Evolutionary conservation across 2,888 invertebrate genomes (phyloP).

Genomic region (Brachycybe producta): DNA sequence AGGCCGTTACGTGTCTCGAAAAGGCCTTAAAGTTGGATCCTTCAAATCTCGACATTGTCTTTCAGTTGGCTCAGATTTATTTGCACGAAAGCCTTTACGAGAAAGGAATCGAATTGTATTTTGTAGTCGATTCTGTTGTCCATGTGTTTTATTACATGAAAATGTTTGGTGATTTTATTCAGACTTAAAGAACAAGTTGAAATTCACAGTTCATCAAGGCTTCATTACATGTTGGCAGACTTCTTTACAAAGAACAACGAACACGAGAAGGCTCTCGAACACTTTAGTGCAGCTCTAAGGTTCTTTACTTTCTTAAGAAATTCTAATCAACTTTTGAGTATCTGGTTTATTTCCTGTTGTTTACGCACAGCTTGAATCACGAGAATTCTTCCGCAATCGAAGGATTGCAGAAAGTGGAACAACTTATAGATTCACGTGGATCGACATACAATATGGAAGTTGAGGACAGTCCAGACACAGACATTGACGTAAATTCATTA

Average conservation of each 20-base stretch:
- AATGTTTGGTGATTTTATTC: slow-evolving; percentile 11
- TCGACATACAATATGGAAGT: slow-evolving; percentile 29
- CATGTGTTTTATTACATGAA: slow-evolving; percentile 1
- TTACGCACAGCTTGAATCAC: slow-evolving; percentile 50
- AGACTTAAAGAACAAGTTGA: slow-evolving; percentile 50
- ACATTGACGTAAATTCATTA: slow-evolving; percentile 29
- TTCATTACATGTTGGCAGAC: slow-evolving; percentile 54
- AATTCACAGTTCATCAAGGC: slow-evolving; percentile 45
- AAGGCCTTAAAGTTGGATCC: slow-evolving; percentile 59
- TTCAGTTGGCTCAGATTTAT: slow-evolving; percentile 54
- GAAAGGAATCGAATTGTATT: slow-evolving; percentile 50
- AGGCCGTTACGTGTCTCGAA: slow-evolving; percentile 55
- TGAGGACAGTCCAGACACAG: slow-evolving; percentile 32
- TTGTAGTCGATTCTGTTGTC: too few species aligned
- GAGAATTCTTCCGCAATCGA: slow-evolving; percentile 49
- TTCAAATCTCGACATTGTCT: slow-evolving; percentile 56
- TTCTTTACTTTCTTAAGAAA: slow-evolving; percentile 25
- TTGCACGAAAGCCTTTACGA: slow-evolving; percentile 44
- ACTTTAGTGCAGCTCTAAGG: slow-evolving; percentile 52
- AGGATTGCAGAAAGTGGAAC: slow-evolving; percentile 49
- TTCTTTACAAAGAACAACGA: slow-evolving; percentile 47
- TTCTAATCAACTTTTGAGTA: neutral
- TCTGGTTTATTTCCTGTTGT: slow-evolving; percentile 17
- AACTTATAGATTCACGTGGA: slow-evolving; percentile 22
- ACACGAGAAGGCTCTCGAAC: slow-evolving; percentile 53